These are phyloP conservation scores for Porites divaricata DNA, from an alignment of 92 coral and sea anemone genomes.

Conservation along the genomic window DNA sequence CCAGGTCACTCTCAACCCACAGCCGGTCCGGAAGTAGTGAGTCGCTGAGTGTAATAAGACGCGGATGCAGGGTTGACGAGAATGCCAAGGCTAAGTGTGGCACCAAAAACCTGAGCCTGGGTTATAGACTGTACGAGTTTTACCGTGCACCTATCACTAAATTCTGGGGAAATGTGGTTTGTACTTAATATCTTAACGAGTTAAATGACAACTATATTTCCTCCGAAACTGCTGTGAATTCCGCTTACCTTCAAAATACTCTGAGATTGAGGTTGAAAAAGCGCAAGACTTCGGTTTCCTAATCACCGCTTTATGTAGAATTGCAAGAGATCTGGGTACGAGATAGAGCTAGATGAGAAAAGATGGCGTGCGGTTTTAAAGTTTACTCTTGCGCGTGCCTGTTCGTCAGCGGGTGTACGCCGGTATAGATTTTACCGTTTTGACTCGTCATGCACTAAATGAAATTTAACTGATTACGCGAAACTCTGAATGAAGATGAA, in stretches of 20 bases:
- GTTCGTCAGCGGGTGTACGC: no score
- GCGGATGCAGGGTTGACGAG: conserved; percentile 3
- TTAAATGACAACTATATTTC: neutral
- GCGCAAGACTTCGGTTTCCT: no score
- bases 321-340: no score
- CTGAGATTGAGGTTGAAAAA: neutral
- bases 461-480: no score
- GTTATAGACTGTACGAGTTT: conserved; percentile 65
- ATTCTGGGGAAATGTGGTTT: conserved; percentile 88
- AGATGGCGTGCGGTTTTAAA: no score
- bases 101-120: conserved; percentile 25
- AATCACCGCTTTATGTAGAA: no score
- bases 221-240: neutral
- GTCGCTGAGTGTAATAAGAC: conserved; percentile 12
- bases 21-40: conserved; percentile 41
- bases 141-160: conserved; percentile 86
- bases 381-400: no score
- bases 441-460: no score
- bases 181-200: neutral
- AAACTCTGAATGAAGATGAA: no score
- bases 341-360: no score
- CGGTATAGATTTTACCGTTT: no score
- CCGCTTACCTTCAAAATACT: neutral
- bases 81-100: neutral
- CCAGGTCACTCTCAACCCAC: conserved; percentile 19